A percentile compares a stretch with the other conserved stretches of the same genome.
Conservation (phyloP, 1,140 invertebrate species). For the Hermatobates lingyangjiaoensis region DNA sequence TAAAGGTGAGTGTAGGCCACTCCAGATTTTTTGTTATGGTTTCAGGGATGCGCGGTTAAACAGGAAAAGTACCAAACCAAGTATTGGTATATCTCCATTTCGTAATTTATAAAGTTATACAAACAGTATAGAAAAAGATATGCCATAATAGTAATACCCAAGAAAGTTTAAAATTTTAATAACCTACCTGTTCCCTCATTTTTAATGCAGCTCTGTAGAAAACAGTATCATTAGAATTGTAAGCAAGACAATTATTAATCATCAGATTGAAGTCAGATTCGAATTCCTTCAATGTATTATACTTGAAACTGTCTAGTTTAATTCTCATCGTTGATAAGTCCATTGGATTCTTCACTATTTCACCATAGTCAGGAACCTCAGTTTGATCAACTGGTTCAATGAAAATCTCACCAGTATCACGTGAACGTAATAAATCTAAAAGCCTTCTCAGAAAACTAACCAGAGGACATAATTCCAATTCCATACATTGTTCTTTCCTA, state of each 20-base stretch:
- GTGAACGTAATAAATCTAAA: constrained; percentile 52
- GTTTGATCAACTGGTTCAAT: constrained; percentile 75
- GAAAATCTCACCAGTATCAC: constrained; percentile 77
- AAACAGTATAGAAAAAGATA: too few species aligned
- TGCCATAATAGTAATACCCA: too few species aligned
- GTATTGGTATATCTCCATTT: too few species aligned
- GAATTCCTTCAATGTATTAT: constrained; percentile 51
- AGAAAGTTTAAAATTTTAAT: not conserved
- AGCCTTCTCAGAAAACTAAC: constrained; percentile 54
- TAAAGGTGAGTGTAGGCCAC: too few species aligned
- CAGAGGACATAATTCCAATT: constrained; percentile 63
- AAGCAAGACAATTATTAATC: constrained; percentile 84
- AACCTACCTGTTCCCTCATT: constrained; percentile 55
- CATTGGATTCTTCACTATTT: constrained; percentile 87
- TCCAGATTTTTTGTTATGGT: too few species aligned
- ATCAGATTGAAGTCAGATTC: constrained; percentile 83
- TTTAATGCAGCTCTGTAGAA: constrained; percentile 64
- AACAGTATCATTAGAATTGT: constrained; percentile 85
- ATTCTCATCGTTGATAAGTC: constrained; percentile 80
- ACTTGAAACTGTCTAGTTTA: constrained; percentile 34
- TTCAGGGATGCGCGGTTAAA: too few species aligned
- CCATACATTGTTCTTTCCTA: constrained; percentile 56
- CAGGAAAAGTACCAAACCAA: too few species aligned
- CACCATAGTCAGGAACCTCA: constrained; percentile 83
- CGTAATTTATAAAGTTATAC: too few species aligned